These are phyloP conservation scores for Stegastes partitus DNA, from an alignment of 2,113 vertebrate genomes.

Conservation along the genomic window DNA sequence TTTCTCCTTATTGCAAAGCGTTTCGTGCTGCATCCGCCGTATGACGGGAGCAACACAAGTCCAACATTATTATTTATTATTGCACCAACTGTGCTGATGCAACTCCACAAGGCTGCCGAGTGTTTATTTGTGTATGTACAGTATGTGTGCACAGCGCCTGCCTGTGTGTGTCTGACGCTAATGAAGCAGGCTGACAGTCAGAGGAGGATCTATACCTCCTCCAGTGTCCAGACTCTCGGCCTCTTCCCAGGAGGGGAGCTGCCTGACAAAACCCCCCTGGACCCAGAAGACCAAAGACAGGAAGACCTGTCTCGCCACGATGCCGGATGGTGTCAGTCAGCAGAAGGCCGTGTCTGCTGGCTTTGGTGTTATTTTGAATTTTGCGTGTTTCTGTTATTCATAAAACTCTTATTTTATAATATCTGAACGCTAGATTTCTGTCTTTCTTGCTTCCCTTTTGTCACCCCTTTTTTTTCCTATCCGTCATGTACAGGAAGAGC, in stretches of 20 bases:
- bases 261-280: constrained; percentile 55
- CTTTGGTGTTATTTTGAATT: neutral
- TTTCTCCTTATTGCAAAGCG: neutral
- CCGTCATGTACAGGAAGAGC: constrained; percentile 1
- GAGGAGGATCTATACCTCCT: constrained; percentile 46
- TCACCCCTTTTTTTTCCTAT: constrained; percentile 22
- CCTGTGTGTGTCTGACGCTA: constrained; percentile 26
- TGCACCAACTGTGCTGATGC: neutral
- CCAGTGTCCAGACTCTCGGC: constrained; percentile 33
- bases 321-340: constrained; percentile 25
- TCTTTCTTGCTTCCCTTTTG: constrained; percentile 17
- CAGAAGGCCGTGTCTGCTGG: neutral
- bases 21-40: neutral
- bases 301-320: constrained; percentile 43
- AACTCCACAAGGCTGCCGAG: neutral
- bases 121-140: constrained; percentile 5
- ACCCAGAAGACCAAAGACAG: constrained; percentile 48
- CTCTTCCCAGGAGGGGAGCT: constrained; percentile 57
- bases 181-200: constrained; percentile 63
- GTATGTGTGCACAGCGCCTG: neutral
- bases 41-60: neutral
- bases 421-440: neutral
- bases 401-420: neutral
- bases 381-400: neutral
- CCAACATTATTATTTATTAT: neutral